Percentiles rank a stretch among this genome's conserved stretches.
phyloP scores from a whole-genome alignment of 2,113 vertebrate species.

The Cairina moschata region DNA sequence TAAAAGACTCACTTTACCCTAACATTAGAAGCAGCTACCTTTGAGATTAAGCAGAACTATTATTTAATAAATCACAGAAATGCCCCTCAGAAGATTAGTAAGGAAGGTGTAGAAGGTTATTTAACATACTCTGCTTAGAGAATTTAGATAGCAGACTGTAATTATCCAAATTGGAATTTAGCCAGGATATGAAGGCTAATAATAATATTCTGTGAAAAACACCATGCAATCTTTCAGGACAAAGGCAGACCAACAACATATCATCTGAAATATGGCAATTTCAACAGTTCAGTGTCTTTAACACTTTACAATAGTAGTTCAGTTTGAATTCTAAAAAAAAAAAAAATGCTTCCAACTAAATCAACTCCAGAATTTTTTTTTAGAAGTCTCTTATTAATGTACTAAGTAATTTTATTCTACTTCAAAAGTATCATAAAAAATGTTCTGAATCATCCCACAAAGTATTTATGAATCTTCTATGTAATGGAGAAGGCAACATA shows the following conservation, averaged over 20 bases:
- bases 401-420: neutral
- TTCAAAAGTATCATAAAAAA: neutral
- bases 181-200: slow-evolving; percentile 38
- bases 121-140: slow-evolving; percentile 17
- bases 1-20: neutral
- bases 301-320: neutral
- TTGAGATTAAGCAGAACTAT: slow-evolving; percentile 21
- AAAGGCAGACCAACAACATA: slow-evolving; percentile 8
- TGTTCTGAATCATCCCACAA: neutral
- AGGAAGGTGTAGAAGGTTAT: slow-evolving; percentile 25
- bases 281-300: neutral
- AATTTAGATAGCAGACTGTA: slow-evolving; percentile 34
- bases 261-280: neutral
- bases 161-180: slow-evolving; percentile 46
- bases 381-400: neutral
- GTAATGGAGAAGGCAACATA: neutral
- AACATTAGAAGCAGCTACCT: neutral
- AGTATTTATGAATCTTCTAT: neutral
- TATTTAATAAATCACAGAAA: slow-evolving; percentile 41
- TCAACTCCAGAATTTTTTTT: neutral
- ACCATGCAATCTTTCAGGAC: slow-evolving; percentile 16
- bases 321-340: neutral
- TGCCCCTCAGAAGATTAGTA: slow-evolving; percentile 23
- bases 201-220: slow-evolving; percentile 35
- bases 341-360: neutral